phyloP scores from a whole-genome alignment of 1,140 invertebrate genomes.

The Zaprionus ornatus region DNA sequence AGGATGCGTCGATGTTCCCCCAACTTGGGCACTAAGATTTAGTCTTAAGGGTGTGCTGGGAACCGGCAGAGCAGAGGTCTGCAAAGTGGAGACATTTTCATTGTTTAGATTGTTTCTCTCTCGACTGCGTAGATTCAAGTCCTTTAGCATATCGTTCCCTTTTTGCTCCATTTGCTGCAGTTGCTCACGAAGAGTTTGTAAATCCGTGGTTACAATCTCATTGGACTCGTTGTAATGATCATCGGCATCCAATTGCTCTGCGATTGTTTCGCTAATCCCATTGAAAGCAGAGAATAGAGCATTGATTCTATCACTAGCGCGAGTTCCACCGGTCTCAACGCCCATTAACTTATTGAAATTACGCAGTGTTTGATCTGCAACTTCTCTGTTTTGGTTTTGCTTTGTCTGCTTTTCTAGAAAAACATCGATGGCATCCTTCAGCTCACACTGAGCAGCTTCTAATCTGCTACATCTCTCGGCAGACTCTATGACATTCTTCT shows the following conservation, averaged over 20 bases:
- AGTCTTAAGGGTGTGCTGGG: constrained; percentile 50
- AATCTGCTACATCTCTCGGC: constrained; percentile 22
- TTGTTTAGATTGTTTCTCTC: constrained; percentile 27
- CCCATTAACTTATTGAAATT: constrained; percentile 41
- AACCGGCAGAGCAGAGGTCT: not conserved
- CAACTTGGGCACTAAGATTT: not conserved
- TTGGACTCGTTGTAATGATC: constrained; percentile 60
- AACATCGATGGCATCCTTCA: constrained; percentile 62
- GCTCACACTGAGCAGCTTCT: constrained; percentile 37
- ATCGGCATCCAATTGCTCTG: constrained; percentile 64
- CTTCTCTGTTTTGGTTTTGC: constrained; percentile 46
- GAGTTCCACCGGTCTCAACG: not conserved
- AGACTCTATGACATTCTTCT: constrained; percentile 21
- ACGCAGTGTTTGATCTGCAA: constrained; percentile 38
- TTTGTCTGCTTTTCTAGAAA: constrained; percentile 56
- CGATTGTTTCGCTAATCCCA: constrained; percentile 51
- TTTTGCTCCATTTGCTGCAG: constrained; percentile 58
- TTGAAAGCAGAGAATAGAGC: constrained; percentile 60
- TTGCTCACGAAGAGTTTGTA: constrained; percentile 46
- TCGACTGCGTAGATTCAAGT: constrained; percentile 41
- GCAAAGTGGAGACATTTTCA: not conserved
- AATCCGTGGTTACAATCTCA: constrained; percentile 48
- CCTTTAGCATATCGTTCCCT: constrained; percentile 49
- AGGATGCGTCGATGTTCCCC: constrained; percentile 12
- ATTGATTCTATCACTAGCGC: constrained; percentile 37